Percentiles rank a stretch among this genome's conserved stretches.
Evolutionary conservation across 1,140 invertebrate species (phyloP).

Genomic region (Thaumatotibia leucotreta): DNA sequence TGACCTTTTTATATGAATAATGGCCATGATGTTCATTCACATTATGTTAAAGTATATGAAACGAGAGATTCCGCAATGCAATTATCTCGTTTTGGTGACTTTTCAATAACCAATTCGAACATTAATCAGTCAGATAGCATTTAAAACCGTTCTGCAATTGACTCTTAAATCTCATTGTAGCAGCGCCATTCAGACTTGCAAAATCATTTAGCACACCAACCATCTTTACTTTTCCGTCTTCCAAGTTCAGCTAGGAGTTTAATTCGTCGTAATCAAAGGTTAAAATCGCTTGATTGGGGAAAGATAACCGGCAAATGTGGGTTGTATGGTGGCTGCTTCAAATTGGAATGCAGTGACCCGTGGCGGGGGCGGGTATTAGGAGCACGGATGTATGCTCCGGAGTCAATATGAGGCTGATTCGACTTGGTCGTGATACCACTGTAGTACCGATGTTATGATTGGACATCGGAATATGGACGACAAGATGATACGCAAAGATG

Average conservation of each 20-base stretch:
- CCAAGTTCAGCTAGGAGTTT: not conserved
- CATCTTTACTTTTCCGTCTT: not conserved
- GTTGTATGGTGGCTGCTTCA: conserved; percentile 34
- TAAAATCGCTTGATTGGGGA: not conserved
- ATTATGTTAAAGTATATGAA: too few species aligned
- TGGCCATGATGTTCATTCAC: too few species aligned
- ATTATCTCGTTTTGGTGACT: not conserved
- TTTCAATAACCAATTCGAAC: not conserved
- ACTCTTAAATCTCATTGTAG: conserved; percentile 2
- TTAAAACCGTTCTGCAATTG: not conserved
- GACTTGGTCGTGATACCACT: not conserved
- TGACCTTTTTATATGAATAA: too few species aligned
- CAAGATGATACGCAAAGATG: too few species aligned
- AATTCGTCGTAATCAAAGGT: not conserved
- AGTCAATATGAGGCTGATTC: not conserved
- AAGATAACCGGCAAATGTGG: not conserved
- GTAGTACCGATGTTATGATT: not conserved
- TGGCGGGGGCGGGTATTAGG: not conserved
- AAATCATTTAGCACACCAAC: conserved; percentile 6
- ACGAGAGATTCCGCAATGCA: not conserved
- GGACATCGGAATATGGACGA: too few species aligned
- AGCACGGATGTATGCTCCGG: conserved; percentile 6
- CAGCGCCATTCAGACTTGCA: conserved; percentile 4
- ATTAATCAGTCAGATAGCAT: not conserved
- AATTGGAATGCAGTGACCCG: conserved; percentile 45